phyloP scores from a whole-genome alignment of 2,888 invertebrate genomes.

The Tipula confusa region DNA sequence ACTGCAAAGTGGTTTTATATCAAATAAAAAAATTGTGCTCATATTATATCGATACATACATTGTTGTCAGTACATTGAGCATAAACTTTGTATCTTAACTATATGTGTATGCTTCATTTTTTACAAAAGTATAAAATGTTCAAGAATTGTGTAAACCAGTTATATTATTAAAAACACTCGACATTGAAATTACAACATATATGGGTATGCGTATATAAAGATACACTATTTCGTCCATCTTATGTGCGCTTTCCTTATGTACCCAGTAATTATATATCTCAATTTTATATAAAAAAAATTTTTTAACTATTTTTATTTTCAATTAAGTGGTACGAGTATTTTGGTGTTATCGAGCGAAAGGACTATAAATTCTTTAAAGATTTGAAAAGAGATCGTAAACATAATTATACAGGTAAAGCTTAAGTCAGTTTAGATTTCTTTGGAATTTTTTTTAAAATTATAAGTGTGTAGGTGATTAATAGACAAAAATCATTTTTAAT shows the following conservation, averaged over 20 bases:
- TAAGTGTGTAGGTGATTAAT: background rate
- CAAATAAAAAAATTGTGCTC: too few species aligned
- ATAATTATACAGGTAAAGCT: background rate
- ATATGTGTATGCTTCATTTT: background rate
- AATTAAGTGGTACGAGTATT: background rate
- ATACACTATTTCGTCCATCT: background rate
- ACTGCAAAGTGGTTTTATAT: too few species aligned
- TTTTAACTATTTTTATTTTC: background rate
- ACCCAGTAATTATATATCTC: background rate
- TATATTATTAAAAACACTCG: background rate
- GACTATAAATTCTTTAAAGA: background rate
- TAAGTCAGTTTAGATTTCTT: background rate
- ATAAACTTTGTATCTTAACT: background rate
- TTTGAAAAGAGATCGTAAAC: background rate
- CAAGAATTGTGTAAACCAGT: background rate
- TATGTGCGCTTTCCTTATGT: background rate
- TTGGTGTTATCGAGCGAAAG: conserved; percentile 16
- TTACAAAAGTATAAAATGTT: background rate
- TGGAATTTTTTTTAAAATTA: background rate
- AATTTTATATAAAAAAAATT: too few species aligned
- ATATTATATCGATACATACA: too few species aligned
- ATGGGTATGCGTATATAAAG: background rate
- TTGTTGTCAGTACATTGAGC: background rate
- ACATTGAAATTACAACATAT: background rate
- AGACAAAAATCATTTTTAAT: background rate